These are phyloP conservation scores for Apis cerana DNA, from an alignment of 1,140 invertebrate genomes.

Conservation along the genomic window DNA sequence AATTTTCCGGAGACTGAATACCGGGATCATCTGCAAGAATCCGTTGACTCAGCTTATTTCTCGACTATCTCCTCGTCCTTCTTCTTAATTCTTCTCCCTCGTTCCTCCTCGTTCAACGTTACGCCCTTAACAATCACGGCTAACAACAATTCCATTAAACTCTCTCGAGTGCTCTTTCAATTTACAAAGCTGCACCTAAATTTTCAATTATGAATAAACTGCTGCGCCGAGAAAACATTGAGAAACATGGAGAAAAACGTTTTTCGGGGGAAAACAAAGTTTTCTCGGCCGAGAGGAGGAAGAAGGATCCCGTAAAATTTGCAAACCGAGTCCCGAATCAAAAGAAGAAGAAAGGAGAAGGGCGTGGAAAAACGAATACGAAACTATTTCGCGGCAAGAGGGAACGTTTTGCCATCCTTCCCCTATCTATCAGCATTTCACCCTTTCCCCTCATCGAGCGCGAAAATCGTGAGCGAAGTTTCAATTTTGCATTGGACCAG, in stretches of 20 bases:
- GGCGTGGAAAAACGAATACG: background rate
- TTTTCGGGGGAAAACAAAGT: no score
- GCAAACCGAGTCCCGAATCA: background rate
- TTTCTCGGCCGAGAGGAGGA: no score
- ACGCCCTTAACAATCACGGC: background rate
- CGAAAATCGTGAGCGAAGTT: conserved; percentile 37
- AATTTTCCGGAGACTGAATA: conserved; percentile 50
- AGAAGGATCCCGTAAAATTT: background rate
- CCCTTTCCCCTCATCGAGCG: conserved; percentile 6
- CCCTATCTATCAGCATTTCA: background rate
- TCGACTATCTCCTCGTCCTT: background rate
- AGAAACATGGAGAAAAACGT: no score
- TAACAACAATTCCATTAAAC: conserved; percentile 9
- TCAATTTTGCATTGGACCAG: conserved; percentile 25
- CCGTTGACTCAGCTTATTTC: conserved; percentile 3
- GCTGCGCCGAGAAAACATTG: no score
- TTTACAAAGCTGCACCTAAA: background rate
- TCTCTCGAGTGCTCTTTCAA: background rate
- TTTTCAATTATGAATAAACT: background rate
- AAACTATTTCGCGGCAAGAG: background rate
- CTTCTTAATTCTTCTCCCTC: conserved; percentile 8
- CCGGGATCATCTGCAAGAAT: conserved; percentile 30
- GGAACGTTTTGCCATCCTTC: background rate
- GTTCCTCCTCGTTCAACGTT: conserved; percentile 20
- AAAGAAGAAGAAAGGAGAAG: background rate